These are phyloP conservation scores for Leucoraja erinaceus DNA, from an alignment of 2,113 vertebrate genomes.

Conservation along the genomic window DNA sequence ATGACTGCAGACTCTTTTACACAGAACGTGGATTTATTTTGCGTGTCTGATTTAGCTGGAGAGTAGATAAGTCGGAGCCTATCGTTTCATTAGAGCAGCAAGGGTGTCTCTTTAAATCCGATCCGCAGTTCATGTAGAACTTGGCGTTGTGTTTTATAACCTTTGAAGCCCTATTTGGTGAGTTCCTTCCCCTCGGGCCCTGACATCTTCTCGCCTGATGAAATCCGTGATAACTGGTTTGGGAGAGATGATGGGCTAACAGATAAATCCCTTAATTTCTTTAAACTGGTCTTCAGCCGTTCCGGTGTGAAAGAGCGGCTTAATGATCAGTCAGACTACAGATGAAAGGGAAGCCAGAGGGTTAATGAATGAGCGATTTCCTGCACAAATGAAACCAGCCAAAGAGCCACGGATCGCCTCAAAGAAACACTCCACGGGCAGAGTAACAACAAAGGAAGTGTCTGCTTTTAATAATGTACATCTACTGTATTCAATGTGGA, in stretches of 20 bases:
- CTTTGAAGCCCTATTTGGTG: constrained; percentile 21
- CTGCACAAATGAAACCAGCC: constrained; percentile 26
- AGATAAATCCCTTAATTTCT: constrained; percentile 33
- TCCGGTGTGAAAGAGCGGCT: constrained; percentile 30
- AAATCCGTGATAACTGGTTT: constrained; percentile 20
- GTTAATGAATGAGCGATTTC: constrained; percentile 39
- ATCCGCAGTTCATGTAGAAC: neutral
- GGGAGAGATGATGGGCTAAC: constrained; percentile 34
- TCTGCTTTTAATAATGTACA: constrained; percentile 21
- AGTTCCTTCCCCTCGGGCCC: constrained; percentile 1
- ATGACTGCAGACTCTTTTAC: neutral
- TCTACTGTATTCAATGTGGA: neutral
- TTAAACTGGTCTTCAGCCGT: constrained; percentile 34
- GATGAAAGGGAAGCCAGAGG: constrained; percentile 37
- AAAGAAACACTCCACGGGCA: constrained; percentile 28
- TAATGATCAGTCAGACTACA: constrained; percentile 33
- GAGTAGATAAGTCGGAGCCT: neutral
- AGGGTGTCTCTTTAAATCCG: neutral
- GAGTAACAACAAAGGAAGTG: neutral
- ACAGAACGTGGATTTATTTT: neutral
- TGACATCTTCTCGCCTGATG: constrained; percentile 33
- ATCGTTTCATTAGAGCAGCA: neutral
- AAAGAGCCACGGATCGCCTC: constrained; percentile 5
- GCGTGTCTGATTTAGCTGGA: neutral
- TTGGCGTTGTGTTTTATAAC: constrained; percentile 13